Base-by-base conservation (phyloP, 2,888 invertebrate species). In the Drosophila robusta region DNA sequence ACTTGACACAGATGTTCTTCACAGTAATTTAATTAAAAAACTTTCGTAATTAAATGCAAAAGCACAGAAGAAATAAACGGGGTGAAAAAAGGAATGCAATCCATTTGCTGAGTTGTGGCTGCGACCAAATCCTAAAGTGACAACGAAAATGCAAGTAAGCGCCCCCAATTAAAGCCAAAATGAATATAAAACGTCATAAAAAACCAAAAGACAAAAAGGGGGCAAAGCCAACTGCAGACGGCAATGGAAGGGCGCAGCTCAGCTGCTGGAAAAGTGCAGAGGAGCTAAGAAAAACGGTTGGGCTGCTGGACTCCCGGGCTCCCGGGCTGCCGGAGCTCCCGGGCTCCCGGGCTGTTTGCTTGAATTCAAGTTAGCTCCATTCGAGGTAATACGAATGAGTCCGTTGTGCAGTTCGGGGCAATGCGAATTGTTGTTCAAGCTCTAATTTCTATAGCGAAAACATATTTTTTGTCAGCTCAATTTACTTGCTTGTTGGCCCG, bases 1-100 rank as follows among this genome's bases (percentile, higher is more conserved):
- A 60, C 61, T 75, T 80, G 81, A 87, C 84, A 87, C 87, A 87
- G 84, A 89, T 88, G 89, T 79, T 74, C 81, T 70, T 58, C 72
- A 55, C 70, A 79, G 75, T 86, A 80, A 87, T 87, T 89, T 87
- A 87, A 87, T 87, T 87, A 89, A 89, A 86, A 87, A 87, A 87
- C 76, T 89, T 87, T 87, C 71, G 87, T 81, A 87, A 87, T 87
- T 81, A 87, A 87, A 87, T 76, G 80, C 78, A 75, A 87, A 87
- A 76, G 61, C 52, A 58, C 63, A 50, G 50, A 58, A 66, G 55
- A 63, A 70, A 54, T 42, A 54, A 51, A 52, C 29, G 50, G 49
- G 57, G 47, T 18, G 47, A 61, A 58, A 70, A 51, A 60, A 58
- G 46, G 46, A 64, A 66, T 79, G 72, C 68, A 66, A 67, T 58